These are phyloP conservation scores for Tholera decimalis DNA, from an alignment of 2,888 invertebrate genomes.

Conservation along the genomic window DNA sequence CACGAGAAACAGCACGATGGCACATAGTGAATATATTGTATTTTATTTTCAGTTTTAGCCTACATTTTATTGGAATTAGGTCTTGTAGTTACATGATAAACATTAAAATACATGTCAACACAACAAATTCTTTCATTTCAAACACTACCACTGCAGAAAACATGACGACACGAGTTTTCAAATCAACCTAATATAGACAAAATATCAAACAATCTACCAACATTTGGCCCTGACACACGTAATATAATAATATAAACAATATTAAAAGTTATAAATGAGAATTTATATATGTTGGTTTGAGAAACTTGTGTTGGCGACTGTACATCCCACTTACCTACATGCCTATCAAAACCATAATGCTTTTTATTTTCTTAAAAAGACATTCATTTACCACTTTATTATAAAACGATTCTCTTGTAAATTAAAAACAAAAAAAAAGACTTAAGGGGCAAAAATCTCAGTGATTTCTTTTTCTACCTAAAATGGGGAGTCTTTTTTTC, in stretches of 20 bases:
- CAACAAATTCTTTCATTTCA: slow-evolving; percentile 90
- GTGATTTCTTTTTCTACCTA: slow-evolving; percentile 1
- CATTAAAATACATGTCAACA: slow-evolving; percentile 91
- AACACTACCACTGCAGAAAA: slow-evolving; percentile 71
- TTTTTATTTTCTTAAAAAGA: slow-evolving; percentile 26
- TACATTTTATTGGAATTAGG: slow-evolving; percentile 84
- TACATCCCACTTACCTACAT: slow-evolving; percentile 64
- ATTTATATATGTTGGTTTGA: slow-evolving; percentile 35
- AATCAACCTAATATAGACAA: slow-evolving; percentile 8
- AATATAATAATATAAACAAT: too few species aligned
- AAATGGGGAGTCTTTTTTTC: slow-evolving; percentile 16
- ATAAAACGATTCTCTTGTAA: slow-evolving; percentile 30
- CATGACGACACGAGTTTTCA: slow-evolving; percentile 56
- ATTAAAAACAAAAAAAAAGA: slow-evolving; percentile 32
- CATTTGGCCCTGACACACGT: too few species aligned
- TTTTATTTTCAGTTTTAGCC: slow-evolving; percentile 77
- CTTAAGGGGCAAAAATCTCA: slow-evolving; percentile 2
- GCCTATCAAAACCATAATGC: slow-evolving; percentile 26
- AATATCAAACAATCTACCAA: background rate
- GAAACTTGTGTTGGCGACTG: slow-evolving; percentile 67
- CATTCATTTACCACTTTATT: slow-evolving; percentile 21
- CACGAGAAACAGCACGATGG: slow-evolving; percentile 83
- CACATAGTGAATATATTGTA: slow-evolving; percentile 75
- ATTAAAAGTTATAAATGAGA: background rate
- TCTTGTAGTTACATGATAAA: slow-evolving; percentile 89